Evolutionary conservation across 2,888 invertebrate genomes (phyloP).

Genomic region (Silvanus unidentatus): DNA sequence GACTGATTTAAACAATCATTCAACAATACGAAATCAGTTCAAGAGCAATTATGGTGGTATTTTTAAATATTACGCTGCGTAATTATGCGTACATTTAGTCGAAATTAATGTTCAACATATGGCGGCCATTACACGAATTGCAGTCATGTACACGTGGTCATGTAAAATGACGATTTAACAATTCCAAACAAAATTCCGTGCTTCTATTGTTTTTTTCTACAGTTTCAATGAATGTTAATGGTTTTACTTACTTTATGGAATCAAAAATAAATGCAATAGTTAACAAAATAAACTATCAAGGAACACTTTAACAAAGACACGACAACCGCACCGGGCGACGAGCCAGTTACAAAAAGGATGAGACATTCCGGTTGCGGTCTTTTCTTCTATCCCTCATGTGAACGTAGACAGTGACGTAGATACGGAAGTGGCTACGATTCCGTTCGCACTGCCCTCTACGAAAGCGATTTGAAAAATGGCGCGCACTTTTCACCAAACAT

Average conservation of each 20-base stretch:
- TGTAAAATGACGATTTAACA: slow-evolving; percentile 8
- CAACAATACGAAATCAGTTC: no score
- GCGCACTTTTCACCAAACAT: not conserved
- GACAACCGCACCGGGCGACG: slow-evolving; percentile 43
- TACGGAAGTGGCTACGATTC: slow-evolving; percentile 22
- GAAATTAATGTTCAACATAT: slow-evolving; percentile 40
- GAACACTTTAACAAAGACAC: slow-evolving; percentile 36
- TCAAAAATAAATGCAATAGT: slow-evolving; percentile 36
- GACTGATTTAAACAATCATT: no score
- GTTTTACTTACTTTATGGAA: slow-evolving; percentile 39
- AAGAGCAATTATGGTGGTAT: no score
- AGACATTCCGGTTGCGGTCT: slow-evolving; percentile 31
- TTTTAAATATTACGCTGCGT: not conserved
- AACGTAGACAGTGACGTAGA: slow-evolving; percentile 18
- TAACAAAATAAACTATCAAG: slow-evolving; percentile 32
- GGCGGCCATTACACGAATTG: slow-evolving; percentile 39
- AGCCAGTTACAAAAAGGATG: slow-evolving; percentile 44
- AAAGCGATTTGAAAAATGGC: not conserved
- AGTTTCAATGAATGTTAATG: no score
- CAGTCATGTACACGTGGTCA: slow-evolving; percentile 41
- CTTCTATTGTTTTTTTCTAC: slow-evolving; percentile 7
- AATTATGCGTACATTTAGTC: not conserved
- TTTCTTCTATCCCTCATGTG: slow-evolving; percentile 27
- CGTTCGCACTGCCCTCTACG: slow-evolving; percentile 17
- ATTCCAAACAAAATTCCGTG: slow-evolving; percentile 1